Conservation (phyloP, 2,888 invertebrate genomes). For the Caenorhabditis virilis region DNA sequence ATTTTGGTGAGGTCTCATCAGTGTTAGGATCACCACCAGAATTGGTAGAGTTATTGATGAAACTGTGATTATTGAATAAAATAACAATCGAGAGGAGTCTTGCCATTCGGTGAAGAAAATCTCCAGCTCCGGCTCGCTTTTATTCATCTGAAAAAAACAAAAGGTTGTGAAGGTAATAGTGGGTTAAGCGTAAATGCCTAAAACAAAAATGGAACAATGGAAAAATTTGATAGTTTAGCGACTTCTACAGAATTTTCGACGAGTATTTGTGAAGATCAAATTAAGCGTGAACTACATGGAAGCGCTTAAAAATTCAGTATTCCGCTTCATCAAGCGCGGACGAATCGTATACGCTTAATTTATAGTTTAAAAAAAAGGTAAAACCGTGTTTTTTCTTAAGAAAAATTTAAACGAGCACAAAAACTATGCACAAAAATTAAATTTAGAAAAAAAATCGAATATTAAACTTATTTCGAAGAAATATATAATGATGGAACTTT, state of each 20-base stretch:
- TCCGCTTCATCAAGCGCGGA: too few species aligned
- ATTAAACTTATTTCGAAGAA: too few species aligned
- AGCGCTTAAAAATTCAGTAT: too few species aligned
- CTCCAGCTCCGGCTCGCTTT: conserved; percentile 14
- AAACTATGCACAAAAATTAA: too few species aligned
- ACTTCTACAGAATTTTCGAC: background rate
- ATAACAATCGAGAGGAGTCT: conserved; percentile 38
- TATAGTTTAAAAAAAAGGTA: too few species aligned
- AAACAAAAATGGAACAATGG: background rate
- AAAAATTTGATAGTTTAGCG: background rate
- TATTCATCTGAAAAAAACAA: conserved; percentile 8
- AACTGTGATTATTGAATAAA: conserved; percentile 42
- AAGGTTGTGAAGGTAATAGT: background rate
- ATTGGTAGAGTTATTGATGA: conserved; percentile 44
- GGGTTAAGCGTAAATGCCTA: background rate
- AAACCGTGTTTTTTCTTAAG: too few species aligned
- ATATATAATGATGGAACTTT: too few species aligned
- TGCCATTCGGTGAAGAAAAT: conserved; percentile 47
- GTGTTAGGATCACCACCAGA: conserved; percentile 21
- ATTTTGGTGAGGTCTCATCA: conserved; percentile 33
- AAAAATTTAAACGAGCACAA: too few species aligned
- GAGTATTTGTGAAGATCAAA: too few species aligned
- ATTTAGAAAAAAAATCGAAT: too few species aligned
- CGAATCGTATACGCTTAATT: too few species aligned
- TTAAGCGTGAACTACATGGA: too few species aligned